Evolutionary conservation across 2,113 vertebrate genomes (phyloP), one percentile per base, ranked within the genome.

Genomic region (Verasper variegatus): DNA sequence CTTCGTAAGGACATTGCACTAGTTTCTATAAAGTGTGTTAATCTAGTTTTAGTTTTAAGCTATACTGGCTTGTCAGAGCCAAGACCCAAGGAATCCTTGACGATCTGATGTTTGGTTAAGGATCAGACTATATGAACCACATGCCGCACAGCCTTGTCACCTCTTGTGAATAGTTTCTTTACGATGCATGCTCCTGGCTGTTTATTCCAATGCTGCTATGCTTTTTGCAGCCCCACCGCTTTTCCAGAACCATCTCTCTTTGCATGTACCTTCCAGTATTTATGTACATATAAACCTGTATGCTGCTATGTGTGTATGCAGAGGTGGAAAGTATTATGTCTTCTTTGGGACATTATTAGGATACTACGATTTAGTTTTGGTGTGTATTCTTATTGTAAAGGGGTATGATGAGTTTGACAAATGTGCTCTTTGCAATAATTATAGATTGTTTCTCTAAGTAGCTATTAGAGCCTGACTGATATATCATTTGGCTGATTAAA

Each of bases 211-310:
- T 66, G 68, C 81, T 76, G 81, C 87, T 57, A 51, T 55, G 13
- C 71, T 85, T 79, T 81, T 58, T 73, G 61, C 54, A 55, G 63
- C 62, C 27, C 71, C 64, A 69, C 80, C 66, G 63, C 47, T 81
- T 84, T 68, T 65, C 58, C 82, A 85, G 47, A 76, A 45, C 55
- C 56, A 52, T 73, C 59, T 94, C 55, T 94, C 47, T 71, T 20
- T 85, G 97, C 97, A 97, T 96, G 97, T 66, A 92, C 93, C 93
- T 76, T n/a, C 70, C 35, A 14, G 2, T 77, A 24, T 73, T 27
- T 76, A 77, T 71, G 23, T 71, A 42, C 27, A 61, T 51, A 61
- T 21, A 49, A 6, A 17, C 47, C 20, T 51, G 68, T 67, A 17
- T 57, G 56, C 21, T 35, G 56, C 21, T 35, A 17, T 56, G 35